Evolutionary conservation across 2,113 vertebrate genomes (phyloP), one percentile per base, ranked within the genome.

Genomic region (Plectropomus leopardus): DNA sequence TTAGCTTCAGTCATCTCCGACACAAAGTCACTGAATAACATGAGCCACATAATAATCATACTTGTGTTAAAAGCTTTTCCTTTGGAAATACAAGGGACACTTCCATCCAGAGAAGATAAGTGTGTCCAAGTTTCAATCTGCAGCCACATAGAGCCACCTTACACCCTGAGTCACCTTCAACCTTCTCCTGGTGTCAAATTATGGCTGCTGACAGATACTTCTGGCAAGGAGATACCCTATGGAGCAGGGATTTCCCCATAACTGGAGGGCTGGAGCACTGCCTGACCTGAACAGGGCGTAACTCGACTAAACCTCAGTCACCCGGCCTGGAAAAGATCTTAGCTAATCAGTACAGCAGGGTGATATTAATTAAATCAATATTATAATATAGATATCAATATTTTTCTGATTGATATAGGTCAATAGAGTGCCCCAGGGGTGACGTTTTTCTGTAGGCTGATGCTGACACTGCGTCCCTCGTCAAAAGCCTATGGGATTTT

Each of bases 151-250:
- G 59, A 78, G 85, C 80, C 84, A 91, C 76, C 72, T 72, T 70
- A 87, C 84, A 90, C 84, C 71, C 72, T 4, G 51, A 74, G 87
- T 88, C 79, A 91, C 84, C 89, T 93, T 90, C 89, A 88, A 89
- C 89, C 89, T 92, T 92, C 80, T 85, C 74, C 36, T 19, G 82
- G 93, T 92, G 91, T 93, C 91, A 87, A 76, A 87, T 93, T 90
- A 69, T 80, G 73, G 84, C 82, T 86, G 84, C 84, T 58, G 76
- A 90, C 86, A 76, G 84, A 85, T 84, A 76, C 80, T 75, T 89
- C 74, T 77, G 83, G 91, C 88, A 91, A 91, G 78, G 84, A 90
- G 88, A 92, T 70, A 90, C 63, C 42, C 72, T 30, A 68, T 47
- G 16, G 85, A 89, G 85, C 79, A 89, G 89, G 91, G 92, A 82